These are phyloP conservation scores for Lota lota DNA, from an alignment of 2,113 vertebrate genomes.

Conservation along the genomic window DNA sequence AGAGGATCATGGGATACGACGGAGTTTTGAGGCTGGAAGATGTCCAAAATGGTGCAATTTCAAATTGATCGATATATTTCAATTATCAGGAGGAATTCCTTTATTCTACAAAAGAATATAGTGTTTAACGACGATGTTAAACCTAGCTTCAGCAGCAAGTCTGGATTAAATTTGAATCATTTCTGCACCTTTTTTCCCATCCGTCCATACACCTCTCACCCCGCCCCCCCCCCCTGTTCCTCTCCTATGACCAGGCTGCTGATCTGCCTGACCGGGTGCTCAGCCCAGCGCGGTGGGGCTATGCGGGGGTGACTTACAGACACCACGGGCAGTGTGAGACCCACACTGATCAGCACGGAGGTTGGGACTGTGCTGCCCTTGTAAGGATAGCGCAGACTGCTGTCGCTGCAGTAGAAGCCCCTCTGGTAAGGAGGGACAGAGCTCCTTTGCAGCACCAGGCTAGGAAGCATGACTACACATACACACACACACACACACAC, in stretches of 20 bases:
- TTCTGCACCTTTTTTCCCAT: too few relatives aligned
- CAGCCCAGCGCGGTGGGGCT: slow-evolving; percentile 18
- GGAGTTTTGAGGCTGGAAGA: slow-evolving; percentile 36
- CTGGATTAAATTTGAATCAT: neutral
- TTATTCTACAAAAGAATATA: neutral
- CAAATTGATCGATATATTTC: neutral
- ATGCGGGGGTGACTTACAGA: slow-evolving; percentile 77
- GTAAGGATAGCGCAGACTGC: slow-evolving; percentile 68
- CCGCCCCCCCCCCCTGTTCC: slow-evolving; percentile 32
- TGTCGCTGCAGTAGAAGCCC: slow-evolving; percentile 70
- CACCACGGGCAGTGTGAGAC: slow-evolving; percentile 76
- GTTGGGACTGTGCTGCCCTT: slow-evolving; percentile 79
- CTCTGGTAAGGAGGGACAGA: slow-evolving; percentile 70
- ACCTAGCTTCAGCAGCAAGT: neutral
- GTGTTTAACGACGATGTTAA: neutral
- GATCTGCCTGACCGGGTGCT: too few relatives aligned
- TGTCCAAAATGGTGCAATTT: neutral
- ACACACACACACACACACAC: slow-evolving; percentile 41
- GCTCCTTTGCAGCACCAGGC: slow-evolving; percentile 72
- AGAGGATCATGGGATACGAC: slow-evolving; percentile 47
- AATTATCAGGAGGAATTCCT: neutral
- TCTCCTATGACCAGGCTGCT: slow-evolving; percentile 32
- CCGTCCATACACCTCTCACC: slow-evolving; percentile 18
- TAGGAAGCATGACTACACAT: slow-evolving; percentile 75
- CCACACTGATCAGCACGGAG: slow-evolving; percentile 77